Evolutionary conservation across 2,113 vertebrate genomes (phyloP), one percentile per base, ranked within the genome.

Genomic region (Mola mola): DNA sequence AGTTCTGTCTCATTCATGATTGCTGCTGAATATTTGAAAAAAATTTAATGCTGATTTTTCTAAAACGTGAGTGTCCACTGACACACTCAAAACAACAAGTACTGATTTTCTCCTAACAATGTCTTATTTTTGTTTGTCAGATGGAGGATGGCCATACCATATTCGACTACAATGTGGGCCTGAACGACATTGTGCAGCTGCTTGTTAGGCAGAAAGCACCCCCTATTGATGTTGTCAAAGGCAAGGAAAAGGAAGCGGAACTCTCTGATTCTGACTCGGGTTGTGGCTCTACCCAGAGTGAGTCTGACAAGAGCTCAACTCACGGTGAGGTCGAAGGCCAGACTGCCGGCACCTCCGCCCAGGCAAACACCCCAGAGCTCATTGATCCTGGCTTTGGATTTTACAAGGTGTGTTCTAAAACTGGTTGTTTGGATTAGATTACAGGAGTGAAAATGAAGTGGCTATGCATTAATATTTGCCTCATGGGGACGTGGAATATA

Each of bases 81-180:
- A 34, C 37, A 25, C 1, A 25, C 25, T 1, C 8, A 3, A 5
- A 36, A 11, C 10, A 15, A 0, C 2, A 36, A 22, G 7, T 37
- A 1, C 4, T 64, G 10, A n/a, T 33, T 15, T n/a, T n/a, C 42
- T 48, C 40, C 22, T 47, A 12, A 52, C 16, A 5, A 19, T 33
- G 1, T 12, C 11, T 55, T 43, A 24, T 21, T 41, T 2, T 22
- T 58, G 15, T 36, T 0, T 5, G 3, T 47, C 58, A 98, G 97
- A 98, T 98, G 97, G 97, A 98, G 67, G 94, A 98, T 0, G 95
- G 95, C 1, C 97, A 98, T 86, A 97, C 95, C 12, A 93, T 98
- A 46, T 98, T 98, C 1, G 97, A 98, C 65, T 98, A 98, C 28
- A 96, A 89, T 0, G 95, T 99, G 5, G 95, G 95, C 2, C 87